Evolutionary conservation across 2,113 vertebrate genomes (phyloP).

Genomic region (Phaethon lepturus): DNA sequence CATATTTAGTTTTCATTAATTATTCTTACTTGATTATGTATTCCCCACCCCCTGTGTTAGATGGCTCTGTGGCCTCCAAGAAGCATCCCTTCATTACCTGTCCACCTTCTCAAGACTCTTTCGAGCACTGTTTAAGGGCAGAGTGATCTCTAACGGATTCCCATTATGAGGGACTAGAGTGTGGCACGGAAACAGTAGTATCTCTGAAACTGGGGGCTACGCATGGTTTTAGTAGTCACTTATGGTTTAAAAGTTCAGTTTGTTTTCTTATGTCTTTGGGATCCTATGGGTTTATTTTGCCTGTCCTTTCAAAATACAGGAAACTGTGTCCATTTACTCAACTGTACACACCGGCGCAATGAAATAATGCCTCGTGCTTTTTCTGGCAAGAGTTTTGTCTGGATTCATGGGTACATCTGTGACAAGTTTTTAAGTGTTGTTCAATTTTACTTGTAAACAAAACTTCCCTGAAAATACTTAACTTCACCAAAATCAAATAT

Average conservation of each 20-base stretch:
- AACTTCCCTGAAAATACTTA: neutral
- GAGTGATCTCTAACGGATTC: neutral
- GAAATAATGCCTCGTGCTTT: neutral
- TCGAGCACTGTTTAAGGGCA: neutral
- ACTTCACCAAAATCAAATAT: neutral
- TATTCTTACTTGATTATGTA: neutral
- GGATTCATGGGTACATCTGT: neutral
- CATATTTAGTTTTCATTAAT: neutral
- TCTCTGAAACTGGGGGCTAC: neutral
- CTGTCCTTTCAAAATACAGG: neutral
- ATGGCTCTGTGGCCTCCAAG: neutral
- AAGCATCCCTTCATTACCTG: neutral
- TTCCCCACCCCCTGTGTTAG: neutral
- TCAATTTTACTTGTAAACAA: neutral
- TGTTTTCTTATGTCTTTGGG: neutral
- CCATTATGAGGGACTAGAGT: neutral
- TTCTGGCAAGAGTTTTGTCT: neutral
- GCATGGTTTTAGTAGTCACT: neutral
- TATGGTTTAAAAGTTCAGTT: neutral
- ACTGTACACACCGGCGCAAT: neutral
- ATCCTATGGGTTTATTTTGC: neutral
- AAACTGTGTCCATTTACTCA: neutral
- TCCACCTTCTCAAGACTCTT: neutral
- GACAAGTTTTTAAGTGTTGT: neutral
- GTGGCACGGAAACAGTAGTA: neutral